phyloP scores from a whole-genome alignment of 2,797 vertebrate genomes.

The Dendrocincla fuliginosa region DNA sequence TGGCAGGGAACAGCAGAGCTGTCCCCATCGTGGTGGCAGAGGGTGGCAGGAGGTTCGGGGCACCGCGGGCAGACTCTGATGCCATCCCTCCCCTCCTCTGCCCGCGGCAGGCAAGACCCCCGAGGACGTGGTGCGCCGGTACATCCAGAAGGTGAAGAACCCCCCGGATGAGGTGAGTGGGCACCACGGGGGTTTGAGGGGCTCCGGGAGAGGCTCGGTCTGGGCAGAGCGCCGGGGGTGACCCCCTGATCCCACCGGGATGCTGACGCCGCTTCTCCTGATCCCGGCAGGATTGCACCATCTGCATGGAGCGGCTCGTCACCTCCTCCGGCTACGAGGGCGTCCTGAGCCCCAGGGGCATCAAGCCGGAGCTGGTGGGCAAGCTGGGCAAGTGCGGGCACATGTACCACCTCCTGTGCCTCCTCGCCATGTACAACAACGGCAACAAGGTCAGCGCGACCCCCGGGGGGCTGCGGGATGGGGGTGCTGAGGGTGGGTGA shows the following conservation, averaged over 20 bases:
- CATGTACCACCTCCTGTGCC: slow-evolving; percentile 96
- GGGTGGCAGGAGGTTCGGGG: fast-evolving
- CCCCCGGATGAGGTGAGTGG: slow-evolving; percentile 89
- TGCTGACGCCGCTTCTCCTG: background rate
- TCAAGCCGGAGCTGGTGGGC: slow-evolving; percentile 92
- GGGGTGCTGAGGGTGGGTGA: too few relatives aligned
- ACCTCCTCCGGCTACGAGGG: slow-evolving; percentile 93
- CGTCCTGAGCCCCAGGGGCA: slow-evolving; percentile 86
- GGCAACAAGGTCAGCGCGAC: slow-evolving; percentile 89
- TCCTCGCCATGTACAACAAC: slow-evolving; percentile 98
- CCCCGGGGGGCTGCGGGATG: background rate
- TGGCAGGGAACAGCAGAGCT: background rate
- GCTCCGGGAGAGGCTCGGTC: too few relatives aligned
- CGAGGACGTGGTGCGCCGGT: slow-evolving; percentile 92
- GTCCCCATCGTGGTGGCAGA: background rate
- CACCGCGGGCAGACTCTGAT: background rate
- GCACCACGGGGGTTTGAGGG: fast-evolving
- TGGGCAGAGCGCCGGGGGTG: background rate
- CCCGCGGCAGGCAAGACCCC: slow-evolving; percentile 86
- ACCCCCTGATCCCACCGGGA: fast-evolving
- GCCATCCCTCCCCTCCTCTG: background rate
- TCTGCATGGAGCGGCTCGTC: slow-evolving; percentile 95
- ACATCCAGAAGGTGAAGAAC: slow-evolving; percentile 93
- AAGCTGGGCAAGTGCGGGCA: slow-evolving; percentile 95
- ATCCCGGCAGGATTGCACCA: slow-evolving; percentile 89